These are phyloP conservation scores for Cygnus olor DNA, from an alignment of 2,797 vertebrate genomes.

Conservation along the genomic window DNA sequence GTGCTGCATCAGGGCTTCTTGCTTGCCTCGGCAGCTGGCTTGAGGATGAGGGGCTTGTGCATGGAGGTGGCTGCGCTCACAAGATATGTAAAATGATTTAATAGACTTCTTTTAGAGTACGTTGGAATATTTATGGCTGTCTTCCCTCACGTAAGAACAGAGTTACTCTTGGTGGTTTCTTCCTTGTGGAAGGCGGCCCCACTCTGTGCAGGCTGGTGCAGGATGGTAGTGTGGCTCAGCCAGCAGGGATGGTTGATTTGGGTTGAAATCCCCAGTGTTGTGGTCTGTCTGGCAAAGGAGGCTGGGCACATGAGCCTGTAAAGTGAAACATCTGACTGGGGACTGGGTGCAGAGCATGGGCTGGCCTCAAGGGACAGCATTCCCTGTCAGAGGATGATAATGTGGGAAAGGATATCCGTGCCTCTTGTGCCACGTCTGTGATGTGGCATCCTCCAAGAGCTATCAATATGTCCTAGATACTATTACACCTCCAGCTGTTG, in stretches of 20 bases:
- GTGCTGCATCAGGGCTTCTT: accelerated
- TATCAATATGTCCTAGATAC: background rate
- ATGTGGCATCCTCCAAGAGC: background rate
- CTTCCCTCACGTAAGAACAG: background rate
- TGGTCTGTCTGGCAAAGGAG: no score
- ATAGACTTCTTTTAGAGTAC: background rate
- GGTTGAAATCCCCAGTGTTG: no score
- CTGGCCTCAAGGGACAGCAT: background rate
- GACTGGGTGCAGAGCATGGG: no score
- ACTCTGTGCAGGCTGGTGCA: no score
- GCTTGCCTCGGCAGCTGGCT: background rate
- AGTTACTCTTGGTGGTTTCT: background rate
- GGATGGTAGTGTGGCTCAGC: no score
- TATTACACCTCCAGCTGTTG: background rate
- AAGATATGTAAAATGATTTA: background rate
- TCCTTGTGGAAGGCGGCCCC: no score
- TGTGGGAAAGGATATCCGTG: no score
- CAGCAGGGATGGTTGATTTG: background rate
- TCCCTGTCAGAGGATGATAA: background rate
- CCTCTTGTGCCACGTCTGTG: background rate
- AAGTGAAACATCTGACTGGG: no score
- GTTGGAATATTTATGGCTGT: background rate
- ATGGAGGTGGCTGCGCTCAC: accelerated
- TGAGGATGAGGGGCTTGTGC: no score
- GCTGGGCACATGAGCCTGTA: no score